Percentiles rank a stretch among this genome's conserved stretches.
These are phyloP conservation scores for Aeoliscus strigatus DNA, from an alignment of 2,797 vertebrate species.

Conservation along the genomic window DNA sequence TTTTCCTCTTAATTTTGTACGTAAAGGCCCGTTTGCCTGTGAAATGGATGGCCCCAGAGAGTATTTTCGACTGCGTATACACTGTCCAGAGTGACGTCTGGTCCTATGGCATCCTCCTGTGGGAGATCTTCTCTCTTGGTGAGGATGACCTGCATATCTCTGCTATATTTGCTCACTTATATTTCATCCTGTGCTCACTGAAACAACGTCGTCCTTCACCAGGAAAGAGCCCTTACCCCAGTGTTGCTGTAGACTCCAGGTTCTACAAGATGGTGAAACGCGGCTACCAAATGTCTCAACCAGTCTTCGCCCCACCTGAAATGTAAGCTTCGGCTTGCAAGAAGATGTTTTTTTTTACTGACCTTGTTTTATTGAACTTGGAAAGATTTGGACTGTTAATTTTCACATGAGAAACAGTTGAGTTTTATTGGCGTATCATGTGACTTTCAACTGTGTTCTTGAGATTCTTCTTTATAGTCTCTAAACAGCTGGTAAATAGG, in stretches of 20 bases:
- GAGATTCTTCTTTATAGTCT: too few species aligned
- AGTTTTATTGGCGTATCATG: conserved; percentile 25
- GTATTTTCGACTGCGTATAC: conserved; percentile 96
- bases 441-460: conserved; percentile 32
- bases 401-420: conserved; percentile 27
- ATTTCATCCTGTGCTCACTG: neutral
- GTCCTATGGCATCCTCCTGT: conserved; percentile 97
- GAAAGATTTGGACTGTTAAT: too few species aligned
- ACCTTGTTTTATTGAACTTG: too few species aligned
- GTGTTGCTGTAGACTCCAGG: conserved; percentile 88
- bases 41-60: conserved; percentile 99
- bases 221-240: conserved; percentile 95
- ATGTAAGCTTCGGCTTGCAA: conserved; percentile 77
- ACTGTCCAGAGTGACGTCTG: conserved; percentile 97
- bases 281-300: conserved; percentile 94
- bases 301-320: conserved; percentile 84
- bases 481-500: too few species aligned
- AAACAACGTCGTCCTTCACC: neutral
- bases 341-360: too few species aligned
- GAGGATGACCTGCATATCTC: conserved; percentile 25
- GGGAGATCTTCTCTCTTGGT: conserved; percentile 99
- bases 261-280: conserved; percentile 97
- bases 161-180: neutral
- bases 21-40: conserved; percentile 93
- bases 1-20: conserved; percentile 7